A percentile compares a stretch with the other conserved stretches of the same genome.
Evolutionary conservation across 2,113 vertebrate genomes (phyloP).

Genomic region (Lucifuga dentata): DNA sequence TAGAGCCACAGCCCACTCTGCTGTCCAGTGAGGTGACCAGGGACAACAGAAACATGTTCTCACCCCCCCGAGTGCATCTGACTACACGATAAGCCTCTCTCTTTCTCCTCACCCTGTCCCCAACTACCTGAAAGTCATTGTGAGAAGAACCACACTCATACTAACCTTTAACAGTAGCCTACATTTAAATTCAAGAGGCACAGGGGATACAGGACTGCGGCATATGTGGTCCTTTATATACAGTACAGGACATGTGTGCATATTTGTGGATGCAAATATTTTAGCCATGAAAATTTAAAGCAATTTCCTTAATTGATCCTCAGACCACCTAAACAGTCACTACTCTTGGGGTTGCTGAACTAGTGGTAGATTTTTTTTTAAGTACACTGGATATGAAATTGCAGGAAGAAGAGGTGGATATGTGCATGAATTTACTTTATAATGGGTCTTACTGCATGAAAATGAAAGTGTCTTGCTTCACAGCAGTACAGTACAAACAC

Average conservation of each 20-base stretch:
- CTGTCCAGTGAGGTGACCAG: conserved; percentile 64
- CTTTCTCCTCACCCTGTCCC: conserved; percentile 64
- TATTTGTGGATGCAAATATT: conserved; percentile 3
- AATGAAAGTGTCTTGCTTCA: no score
- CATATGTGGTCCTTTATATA: background rate
- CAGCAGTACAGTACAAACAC: no score
- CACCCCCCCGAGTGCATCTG: conserved; percentile 79
- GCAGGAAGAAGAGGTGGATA: no score
- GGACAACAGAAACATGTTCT: conserved; percentile 77
- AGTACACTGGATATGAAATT: no score
- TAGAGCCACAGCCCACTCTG: conserved; percentile 50
- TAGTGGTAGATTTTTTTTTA: no score
- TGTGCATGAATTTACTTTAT: no score
- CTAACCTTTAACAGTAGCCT: conserved; percentile 22
- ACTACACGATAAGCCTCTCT: conserved; percentile 81
- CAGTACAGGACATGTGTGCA: background rate
- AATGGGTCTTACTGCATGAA: no score
- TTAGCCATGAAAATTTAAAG: no score
- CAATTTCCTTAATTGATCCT: no score
- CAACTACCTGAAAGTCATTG: conserved; percentile 33
- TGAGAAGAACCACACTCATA: conserved; percentile 33
- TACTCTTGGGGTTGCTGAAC: no score
- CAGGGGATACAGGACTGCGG: background rate
- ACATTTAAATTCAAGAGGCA: conserved; percentile 42
- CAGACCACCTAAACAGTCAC: no score